Base-by-base conservation (phyloP, 2,797 vertebrate genomes). In the Acipenser ruthenus region DNA sequence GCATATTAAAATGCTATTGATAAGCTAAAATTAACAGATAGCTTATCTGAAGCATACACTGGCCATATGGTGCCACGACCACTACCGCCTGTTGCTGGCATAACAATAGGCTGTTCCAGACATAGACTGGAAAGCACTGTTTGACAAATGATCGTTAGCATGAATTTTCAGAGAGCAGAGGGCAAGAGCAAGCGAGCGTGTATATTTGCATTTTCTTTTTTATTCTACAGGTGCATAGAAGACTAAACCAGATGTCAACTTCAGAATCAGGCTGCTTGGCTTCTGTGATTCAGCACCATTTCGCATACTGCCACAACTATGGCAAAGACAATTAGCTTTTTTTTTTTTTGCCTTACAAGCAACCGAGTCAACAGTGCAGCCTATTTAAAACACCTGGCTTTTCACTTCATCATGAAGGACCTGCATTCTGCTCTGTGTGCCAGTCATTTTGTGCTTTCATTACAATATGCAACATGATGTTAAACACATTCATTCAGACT, bases 201-300 rank as follows among this genome's bases (percentile, higher is more conserved):
- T 76, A 74, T 85, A 91, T 93, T 92, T 92, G 90, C 90, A 89
- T 93, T 89, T 86, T 37, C 79, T 76, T 79, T 87, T 81, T 85
- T 79, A 60, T 80, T 86, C 86, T 93, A 92, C 94, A 96, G 94
- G 95, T 96, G 93, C 93, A 92, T 77, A 84, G 75, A 85, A 91
- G 88, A 92, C 89, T 89, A 92, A 93, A 86, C 83, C 95, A 96
- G 94, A 96, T 95, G 94, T 95, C 94, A 91, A 92, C 86, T 88
- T 90, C 84, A 86, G 80, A 86, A 86, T 65, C 66, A 78, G 89
- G 86, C 86, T 90, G 90, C 83, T 89, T 72, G 77, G 81, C 84
- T 79, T 79, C 75, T 84, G 81, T 87, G 85, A 87, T 78, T 76
- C 69, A 79, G 73, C 76, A 75, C 79, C 77, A 78, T 74, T 79